Evolutionary conservation across 2,797 vertebrate genomes (phyloP).

Genomic region (Chiloscyllium punctatum): DNA sequence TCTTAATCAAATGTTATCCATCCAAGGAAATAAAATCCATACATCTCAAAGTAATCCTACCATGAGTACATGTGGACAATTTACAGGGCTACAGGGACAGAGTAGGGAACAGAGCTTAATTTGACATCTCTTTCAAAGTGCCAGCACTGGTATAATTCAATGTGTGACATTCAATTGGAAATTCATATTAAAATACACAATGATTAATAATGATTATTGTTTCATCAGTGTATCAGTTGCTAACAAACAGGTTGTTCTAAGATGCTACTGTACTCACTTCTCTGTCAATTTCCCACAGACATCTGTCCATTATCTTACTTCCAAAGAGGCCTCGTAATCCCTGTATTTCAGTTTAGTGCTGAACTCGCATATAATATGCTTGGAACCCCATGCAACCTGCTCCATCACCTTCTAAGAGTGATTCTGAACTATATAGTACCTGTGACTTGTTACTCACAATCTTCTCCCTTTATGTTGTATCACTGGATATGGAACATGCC

Average conservation of each 20-base stretch:
- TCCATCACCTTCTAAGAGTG: not conserved
- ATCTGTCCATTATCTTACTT: not conserved
- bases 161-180: not conserved
- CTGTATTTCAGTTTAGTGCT: not conserved
- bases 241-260: not conserved
- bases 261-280: not conserved
- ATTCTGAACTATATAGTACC: no score
- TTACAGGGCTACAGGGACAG: not conserved
- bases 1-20: constrained; percentile 1
- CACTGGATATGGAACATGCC: not conserved
- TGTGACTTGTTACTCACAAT: not conserved
- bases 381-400: not conserved
- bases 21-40: constrained; percentile 23
- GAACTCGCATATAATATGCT: not conserved
- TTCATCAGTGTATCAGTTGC: not conserved
- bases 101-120: not conserved
- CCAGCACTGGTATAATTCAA: not conserved
- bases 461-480: not conserved
- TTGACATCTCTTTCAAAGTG: not conserved
- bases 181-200: not conserved
- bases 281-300: not conserved
- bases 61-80: not conserved
- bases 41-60: not conserved
- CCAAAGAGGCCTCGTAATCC: not conserved
- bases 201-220: not conserved